Base-by-base conservation (phyloP, 2,797 vertebrate species). In the Nasua narica region DNA sequence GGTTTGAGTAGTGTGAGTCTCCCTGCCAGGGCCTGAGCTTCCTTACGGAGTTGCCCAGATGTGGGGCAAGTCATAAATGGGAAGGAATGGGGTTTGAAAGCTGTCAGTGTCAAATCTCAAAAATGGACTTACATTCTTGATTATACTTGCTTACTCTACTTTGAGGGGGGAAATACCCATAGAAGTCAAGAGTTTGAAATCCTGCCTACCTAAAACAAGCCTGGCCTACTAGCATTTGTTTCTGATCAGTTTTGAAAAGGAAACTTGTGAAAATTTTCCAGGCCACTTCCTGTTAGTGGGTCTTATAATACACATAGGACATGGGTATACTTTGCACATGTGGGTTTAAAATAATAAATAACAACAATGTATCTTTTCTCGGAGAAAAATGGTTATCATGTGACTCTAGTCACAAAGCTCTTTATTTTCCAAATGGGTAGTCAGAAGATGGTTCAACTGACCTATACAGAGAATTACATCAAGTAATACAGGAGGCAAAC, bases 51-150 rank as follows among this genome's bases (percentile, higher is more conserved):
- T 52, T 70, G 35, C 10, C 27, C 29, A 77, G 10, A 15, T 35
- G 9, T 7, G 11, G 4, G 21, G 23, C 12, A 29, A 23, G 16
- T 35, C 9, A 0, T 37, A 65, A 35, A 43, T 1, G 5, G 54
- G 14, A 16, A 70, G 8, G 13, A 11, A 46, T 27, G 3, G 3
- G 9, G 21, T 5, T 67, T 62, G 18, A 74, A 70, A 65, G 27
- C 32, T 60, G 4, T 35, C 19, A 95, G 32, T 78, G 29, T 52
- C 35, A 74, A 67, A 54, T 29, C 25, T 88, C 13, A 48, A 27
- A 84, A 93, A 46, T 23, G 8, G 65, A 27, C 29, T 67, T 14
- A 35, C 32, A 58, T 3, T 62, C 19, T 54, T 58, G 23, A 46
- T 78, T 65, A 56, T 2, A 86, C 4, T 32, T 77, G 72, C 78